phyloP scores from a whole-genome alignment of 2,797 vertebrate species.

The Siniperca scherzeri region DNA sequence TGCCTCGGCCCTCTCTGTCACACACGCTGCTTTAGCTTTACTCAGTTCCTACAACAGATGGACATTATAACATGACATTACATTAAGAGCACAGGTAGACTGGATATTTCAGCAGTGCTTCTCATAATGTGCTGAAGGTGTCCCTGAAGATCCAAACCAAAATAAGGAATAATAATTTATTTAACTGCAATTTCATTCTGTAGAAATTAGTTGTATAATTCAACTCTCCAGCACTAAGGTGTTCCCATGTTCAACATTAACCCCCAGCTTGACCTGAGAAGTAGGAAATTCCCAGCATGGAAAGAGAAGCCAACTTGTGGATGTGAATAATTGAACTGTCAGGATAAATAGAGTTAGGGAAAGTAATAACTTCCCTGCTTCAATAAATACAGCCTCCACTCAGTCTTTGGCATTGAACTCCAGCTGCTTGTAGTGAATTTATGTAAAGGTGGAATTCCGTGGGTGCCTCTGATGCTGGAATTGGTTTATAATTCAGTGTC shows the following conservation, averaged over 20 bases:
- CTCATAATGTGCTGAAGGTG: neutral
- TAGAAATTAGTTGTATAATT: neutral
- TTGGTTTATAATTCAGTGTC: neutral
- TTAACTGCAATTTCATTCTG: neutral
- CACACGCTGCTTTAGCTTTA: constrained; percentile 83
- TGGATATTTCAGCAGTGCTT: neutral
- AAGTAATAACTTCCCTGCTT: neutral
- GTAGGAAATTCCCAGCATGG: neutral
- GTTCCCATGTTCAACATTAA: neutral
- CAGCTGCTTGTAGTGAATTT: neutral
- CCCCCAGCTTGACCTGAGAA: neutral
- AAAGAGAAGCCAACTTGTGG: neutral
- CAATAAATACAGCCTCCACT: neutral
- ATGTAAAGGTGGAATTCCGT: neutral
- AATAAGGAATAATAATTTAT: neutral
- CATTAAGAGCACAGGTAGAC: neutral
- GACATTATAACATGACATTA: neutral
- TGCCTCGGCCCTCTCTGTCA: constrained; percentile 87
- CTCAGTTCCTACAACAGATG: constrained; percentile 89
- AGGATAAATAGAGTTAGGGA: constrained; percentile 1
- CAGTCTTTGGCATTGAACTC: neutral
- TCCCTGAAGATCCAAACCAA: neutral
- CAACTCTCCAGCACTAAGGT: neutral
- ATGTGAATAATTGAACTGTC: constrained; percentile 34
- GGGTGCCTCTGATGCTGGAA: neutral